Percentiles rank a stretch among this genome's conserved stretches.
phyloP scores from a whole-genome alignment of 2,888 invertebrate species.

The Argyra leucocephala region DNA sequence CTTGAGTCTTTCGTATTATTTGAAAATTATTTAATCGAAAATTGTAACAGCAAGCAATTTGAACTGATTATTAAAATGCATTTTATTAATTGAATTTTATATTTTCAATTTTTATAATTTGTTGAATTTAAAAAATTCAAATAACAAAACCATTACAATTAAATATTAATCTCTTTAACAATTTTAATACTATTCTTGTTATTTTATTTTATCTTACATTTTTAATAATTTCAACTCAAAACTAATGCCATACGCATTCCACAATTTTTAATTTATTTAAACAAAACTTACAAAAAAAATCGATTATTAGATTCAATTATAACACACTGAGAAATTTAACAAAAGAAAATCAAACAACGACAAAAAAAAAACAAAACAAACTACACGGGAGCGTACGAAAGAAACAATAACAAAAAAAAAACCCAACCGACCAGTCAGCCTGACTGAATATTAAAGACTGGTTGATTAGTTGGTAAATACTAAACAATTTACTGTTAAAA shows the following conservation, averaged over 20 bases:
- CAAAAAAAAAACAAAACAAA: background rate
- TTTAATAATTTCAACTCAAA: background rate
- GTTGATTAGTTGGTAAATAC: background rate
- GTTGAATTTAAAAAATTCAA: too few species aligned
- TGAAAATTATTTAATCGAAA: too few species aligned
- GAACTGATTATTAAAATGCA: too few species aligned
- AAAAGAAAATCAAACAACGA: background rate
- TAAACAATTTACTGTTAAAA: background rate
- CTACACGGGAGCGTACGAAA: background rate
- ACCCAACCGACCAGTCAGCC: conserved; percentile 1
- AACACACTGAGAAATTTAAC: too few species aligned
- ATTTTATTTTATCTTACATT: background rate
- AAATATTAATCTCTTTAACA: too few species aligned
- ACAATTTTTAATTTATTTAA: background rate
- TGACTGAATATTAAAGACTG: background rate
- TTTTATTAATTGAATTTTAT: too few species aligned
- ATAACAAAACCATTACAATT: too few species aligned
- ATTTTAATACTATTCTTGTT: too few species aligned
- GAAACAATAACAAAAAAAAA: background rate
- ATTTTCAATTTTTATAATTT: too few species aligned
- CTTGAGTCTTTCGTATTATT: too few species aligned
- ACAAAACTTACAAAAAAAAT: background rate
- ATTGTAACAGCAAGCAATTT: too few species aligned
- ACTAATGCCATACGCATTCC: too few species aligned
- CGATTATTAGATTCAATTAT: background rate